These are phyloP conservation scores for Drosophila funebris DNA, from an alignment of 1,140 invertebrate species.

Conservation along the genomic window DNA sequence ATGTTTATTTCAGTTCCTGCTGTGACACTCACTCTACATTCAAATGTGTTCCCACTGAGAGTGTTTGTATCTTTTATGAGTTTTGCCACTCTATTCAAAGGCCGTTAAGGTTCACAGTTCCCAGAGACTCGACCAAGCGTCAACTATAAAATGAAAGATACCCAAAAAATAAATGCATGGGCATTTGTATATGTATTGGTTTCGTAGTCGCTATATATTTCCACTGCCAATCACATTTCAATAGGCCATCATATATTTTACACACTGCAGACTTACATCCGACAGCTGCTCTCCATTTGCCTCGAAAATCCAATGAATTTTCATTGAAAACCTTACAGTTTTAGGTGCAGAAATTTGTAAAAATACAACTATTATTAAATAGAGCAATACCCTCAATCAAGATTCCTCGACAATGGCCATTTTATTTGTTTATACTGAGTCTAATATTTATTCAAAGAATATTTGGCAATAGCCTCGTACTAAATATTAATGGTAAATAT, in stretches of 20 bases:
- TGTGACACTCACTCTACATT: conserved; percentile 4
- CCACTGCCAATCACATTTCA: conserved; percentile 26
- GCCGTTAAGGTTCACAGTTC: conserved; percentile 45
- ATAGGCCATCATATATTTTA: conserved; percentile 12
- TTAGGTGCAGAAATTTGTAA: background rate
- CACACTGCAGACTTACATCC: background rate
- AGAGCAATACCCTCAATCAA: background rate
- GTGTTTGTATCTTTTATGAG: conserved; percentile 53
- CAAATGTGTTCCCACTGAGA: conserved; percentile 5
- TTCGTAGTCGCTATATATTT: conserved; percentile 11
- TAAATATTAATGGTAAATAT: background rate
- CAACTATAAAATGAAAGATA: conserved; percentile 51
- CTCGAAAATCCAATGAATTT: background rate
- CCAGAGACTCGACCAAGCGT: conserved; percentile 5
- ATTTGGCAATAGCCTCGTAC: no score
- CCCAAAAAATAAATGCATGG: no score
- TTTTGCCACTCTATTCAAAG: conserved; percentile 62
- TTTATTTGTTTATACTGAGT: background rate
- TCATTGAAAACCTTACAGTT: background rate
- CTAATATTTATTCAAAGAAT: background rate
- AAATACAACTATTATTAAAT: conserved; percentile 1
- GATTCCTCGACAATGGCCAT: background rate
- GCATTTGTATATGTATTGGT: conserved; percentile 1
- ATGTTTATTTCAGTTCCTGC: conserved; percentile 21
- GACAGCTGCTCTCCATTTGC: conserved; percentile 13